phyloP scores from a whole-genome alignment of 2,797 vertebrate genomes.

The Rhinichthys osculus region DNA sequence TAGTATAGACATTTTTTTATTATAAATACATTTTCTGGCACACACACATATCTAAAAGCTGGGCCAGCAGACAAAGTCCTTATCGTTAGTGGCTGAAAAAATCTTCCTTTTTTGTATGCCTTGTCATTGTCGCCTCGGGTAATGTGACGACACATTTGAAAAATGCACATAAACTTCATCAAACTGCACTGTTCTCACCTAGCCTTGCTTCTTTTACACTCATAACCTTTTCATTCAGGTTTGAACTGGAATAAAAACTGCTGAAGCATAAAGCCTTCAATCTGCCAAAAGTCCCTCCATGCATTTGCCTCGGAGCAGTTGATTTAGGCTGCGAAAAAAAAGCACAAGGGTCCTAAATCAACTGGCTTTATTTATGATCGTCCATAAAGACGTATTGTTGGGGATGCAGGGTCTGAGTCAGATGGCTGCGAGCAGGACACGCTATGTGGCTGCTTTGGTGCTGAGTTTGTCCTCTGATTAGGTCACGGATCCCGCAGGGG shows the following conservation, averaged over 20 bases:
- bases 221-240: constrained; percentile 38
- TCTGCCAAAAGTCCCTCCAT: constrained; percentile 51
- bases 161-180: constrained; percentile 35
- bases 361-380: constrained; percentile 44
- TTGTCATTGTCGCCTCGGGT: constrained; percentile 1
- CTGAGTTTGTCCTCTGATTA: constrained; percentile 54
- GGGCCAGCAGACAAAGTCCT: neutral
- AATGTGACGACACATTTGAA: constrained; percentile 34
- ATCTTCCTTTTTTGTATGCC: constrained; percentile 1
- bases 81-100: neutral
- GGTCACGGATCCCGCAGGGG: constrained; percentile 55
- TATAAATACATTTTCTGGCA: neutral
- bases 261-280: constrained; percentile 40
- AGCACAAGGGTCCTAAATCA: constrained; percentile 43
- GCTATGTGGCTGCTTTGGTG: constrained; percentile 49
- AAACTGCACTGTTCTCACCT: constrained; percentile 23
- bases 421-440: constrained; percentile 17
- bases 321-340: constrained; percentile 44
- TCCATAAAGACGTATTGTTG: constrained; percentile 52
- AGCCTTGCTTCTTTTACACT: constrained; percentile 30
- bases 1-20: too few species aligned
- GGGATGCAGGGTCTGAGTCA: constrained; percentile 44
- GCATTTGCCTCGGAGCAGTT: constrained; percentile 40
- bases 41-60: neutral
- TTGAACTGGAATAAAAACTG: constrained; percentile 51